These are phyloP conservation scores for Mythimna loreyi DNA, from an alignment of 2,888 invertebrate species.

Conservation along the genomic window DNA sequence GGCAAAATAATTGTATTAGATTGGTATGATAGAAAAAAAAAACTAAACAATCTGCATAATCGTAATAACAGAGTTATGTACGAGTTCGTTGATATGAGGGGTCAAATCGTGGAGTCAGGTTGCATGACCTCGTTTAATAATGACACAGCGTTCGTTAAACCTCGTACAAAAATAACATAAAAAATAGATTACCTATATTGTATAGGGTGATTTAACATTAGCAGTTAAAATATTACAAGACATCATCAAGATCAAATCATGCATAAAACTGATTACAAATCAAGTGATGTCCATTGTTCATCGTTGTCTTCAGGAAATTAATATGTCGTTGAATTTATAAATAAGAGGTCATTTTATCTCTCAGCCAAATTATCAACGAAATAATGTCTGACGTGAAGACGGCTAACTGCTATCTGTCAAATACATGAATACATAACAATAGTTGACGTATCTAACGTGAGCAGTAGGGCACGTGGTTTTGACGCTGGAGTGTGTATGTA, in stretches of 20 bases:
- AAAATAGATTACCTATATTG: slow-evolving; percentile 1
- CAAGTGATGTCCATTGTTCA: slow-evolving; percentile 1
- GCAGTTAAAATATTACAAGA: background rate
- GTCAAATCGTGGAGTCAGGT: slow-evolving; percentile 47
- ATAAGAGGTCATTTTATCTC: slow-evolving; percentile 24
- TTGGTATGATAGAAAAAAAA: slow-evolving; percentile 13
- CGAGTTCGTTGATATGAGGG: slow-evolving; percentile 34
- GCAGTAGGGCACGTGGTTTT: slow-evolving; percentile 7
- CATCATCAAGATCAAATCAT: background rate
- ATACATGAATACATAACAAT: slow-evolving; percentile 6
- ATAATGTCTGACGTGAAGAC: slow-evolving; percentile 26
- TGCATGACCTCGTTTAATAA: slow-evolving; percentile 42
- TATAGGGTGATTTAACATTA: slow-evolving; percentile 5
- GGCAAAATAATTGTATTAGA: background rate
- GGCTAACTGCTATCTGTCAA: slow-evolving; percentile 23
- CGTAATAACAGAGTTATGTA: slow-evolving; percentile 20
- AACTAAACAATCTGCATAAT: slow-evolving; percentile 1
- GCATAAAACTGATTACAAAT: background rate
- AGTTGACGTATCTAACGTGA: slow-evolving; percentile 22
- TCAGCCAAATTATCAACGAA: slow-evolving; percentile 28
- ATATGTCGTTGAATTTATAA: slow-evolving; percentile 36
- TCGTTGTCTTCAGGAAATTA: slow-evolving; percentile 4
- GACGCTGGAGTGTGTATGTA: background rate
- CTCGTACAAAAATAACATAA: slow-evolving; percentile 9
- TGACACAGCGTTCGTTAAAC: slow-evolving; percentile 45